phyloP scores from a whole-genome alignment of 2,113 vertebrate species.

The Elachura formosa region DNA sequence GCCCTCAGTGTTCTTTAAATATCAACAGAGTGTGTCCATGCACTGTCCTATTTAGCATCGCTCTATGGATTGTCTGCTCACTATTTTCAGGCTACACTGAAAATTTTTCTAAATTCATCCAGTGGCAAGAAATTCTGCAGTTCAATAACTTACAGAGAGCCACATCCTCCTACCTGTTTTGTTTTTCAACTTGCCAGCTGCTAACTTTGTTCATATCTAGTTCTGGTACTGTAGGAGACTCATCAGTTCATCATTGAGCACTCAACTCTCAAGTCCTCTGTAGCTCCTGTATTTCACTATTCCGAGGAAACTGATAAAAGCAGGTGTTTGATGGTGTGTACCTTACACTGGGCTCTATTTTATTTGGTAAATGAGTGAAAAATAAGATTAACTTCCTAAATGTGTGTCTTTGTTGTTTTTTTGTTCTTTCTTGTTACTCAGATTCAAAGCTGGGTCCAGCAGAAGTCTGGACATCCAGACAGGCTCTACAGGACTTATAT shows the following conservation, averaged over 20 bases:
- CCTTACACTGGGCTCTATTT: neutral
- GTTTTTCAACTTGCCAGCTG: neutral
- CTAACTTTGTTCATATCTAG: neutral
- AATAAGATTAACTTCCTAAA: neutral
- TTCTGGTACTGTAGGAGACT: neutral
- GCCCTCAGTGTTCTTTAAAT: neutral
- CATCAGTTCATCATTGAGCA: neutral
- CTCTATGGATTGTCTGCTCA: neutral
- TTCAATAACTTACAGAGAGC: neutral
- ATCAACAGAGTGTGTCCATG: neutral
- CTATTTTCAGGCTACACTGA: neutral
- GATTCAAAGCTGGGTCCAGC: conserved; percentile 95
- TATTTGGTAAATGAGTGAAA: neutral
- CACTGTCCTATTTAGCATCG: neutral
- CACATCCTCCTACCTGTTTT: neutral
- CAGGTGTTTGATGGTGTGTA: neutral
- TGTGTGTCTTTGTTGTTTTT: neutral
- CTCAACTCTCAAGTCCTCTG: neutral
- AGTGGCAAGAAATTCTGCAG: neutral
- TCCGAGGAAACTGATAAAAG: neutral
- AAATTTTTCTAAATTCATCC: neutral
- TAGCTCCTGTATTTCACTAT: neutral
- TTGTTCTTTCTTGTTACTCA: conserved; percentile 42
- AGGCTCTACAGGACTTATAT: conserved; percentile 97
- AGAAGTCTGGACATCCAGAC: conserved; percentile 98